These are phyloP conservation scores for Anodontia alba DNA, from an alignment of 2,888 invertebrate genomes.

Conservation along the genomic window DNA sequence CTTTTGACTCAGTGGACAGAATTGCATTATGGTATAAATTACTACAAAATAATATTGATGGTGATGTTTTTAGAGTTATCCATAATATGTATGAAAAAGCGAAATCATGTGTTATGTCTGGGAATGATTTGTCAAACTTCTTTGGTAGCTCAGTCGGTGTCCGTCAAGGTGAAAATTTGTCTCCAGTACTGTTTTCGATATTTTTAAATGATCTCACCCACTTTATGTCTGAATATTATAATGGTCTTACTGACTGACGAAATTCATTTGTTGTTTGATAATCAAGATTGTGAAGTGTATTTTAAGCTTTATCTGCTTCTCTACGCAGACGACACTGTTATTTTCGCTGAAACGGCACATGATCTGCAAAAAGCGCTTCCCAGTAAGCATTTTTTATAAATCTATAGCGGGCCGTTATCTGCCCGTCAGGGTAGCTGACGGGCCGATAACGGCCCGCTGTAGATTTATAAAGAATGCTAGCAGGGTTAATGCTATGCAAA, in stretches of 20 bases:
- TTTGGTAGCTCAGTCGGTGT: slow-evolving; percentile 13
- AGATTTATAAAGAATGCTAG: no score
- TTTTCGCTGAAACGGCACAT: slow-evolving; percentile 27
- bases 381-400: no score
- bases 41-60: slow-evolving; percentile 1
- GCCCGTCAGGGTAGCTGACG: no score
- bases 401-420: no score
- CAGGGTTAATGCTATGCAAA: slow-evolving; percentile 25
- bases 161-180: background rate
- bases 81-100: slow-evolving; percentile 9
- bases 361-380: slow-evolving; percentile 25
- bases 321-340: slow-evolving; percentile 34
- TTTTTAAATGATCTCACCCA: slow-evolving; percentile 4
- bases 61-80: background rate
- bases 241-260: background rate
- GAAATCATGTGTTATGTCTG: slow-evolving; percentile 7
- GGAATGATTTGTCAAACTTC: background rate
- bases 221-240: background rate
- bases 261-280: slow-evolving; percentile 9
- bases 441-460: no score
- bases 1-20: background rate
- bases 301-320: slow-evolving; percentile 30
- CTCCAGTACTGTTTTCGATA: slow-evolving; percentile 9
- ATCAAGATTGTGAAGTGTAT: slow-evolving; percentile 23
- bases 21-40: background rate